Evolutionary conservation across 1,140 invertebrate genomes (phyloP).

Genomic region (Caligus rogercresseyi): DNA sequence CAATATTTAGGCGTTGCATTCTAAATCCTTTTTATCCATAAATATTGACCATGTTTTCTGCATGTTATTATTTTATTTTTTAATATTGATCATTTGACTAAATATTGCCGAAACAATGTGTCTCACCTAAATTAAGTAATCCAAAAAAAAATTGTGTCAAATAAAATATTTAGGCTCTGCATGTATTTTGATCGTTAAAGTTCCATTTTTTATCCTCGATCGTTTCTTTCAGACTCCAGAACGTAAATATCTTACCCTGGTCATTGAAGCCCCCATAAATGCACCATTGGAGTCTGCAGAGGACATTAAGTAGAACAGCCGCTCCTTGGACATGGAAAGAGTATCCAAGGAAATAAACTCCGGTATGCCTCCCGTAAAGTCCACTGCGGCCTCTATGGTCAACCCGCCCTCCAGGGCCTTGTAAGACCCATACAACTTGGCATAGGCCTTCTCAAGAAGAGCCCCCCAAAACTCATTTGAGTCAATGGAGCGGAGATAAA

Average conservation of each 20-base stretch:
- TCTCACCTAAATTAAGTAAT: too few relatives aligned
- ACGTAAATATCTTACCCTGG: neutral
- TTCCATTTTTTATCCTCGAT: neutral
- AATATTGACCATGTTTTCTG: too few relatives aligned
- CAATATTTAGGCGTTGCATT: too few relatives aligned
- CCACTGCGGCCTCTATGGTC: conserved; percentile 38
- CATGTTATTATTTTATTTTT: too few relatives aligned
- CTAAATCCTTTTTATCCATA: too few relatives aligned
- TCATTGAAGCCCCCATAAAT: conserved; percentile 31
- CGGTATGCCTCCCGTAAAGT: conserved; percentile 27
- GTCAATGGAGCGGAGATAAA: conserved; percentile 35
- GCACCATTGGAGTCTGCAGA: conserved; percentile 34
- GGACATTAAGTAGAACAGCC: conserved; percentile 34
- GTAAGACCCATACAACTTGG: conserved; percentile 26
- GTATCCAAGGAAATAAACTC: conserved; percentile 27
- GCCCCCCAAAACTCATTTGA: conserved; percentile 33
- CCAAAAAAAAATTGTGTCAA: conserved; percentile 1
- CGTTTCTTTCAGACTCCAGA: neutral
- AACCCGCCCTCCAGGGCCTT: conserved; percentile 37
- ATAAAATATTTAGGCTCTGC: neutral
- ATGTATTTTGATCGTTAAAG: neutral
- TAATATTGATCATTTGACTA: too few relatives aligned
- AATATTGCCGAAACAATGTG: too few relatives aligned
- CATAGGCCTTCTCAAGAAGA: conserved; percentile 34
- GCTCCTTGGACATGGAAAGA: conserved; percentile 25